These are phyloP conservation scores for Porites lobata DNA, from an alignment of 92 coral and sea anemone species.

Conservation along the genomic window DNA sequence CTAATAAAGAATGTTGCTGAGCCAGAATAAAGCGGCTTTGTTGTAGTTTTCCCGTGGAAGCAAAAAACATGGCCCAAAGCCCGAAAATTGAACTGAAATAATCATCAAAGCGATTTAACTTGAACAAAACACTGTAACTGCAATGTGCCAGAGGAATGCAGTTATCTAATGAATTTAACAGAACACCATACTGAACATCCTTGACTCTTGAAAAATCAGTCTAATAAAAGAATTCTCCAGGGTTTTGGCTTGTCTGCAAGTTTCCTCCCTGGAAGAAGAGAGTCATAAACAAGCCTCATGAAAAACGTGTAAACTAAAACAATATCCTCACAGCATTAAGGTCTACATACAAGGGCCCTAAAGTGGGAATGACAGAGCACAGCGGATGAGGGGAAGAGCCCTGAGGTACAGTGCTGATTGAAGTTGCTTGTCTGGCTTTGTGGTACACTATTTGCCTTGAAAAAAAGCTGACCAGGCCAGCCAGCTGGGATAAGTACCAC, in stretches of 20 bases:
- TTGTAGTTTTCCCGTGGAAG: conserved; percentile 72
- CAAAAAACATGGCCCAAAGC: conserved; percentile 70
- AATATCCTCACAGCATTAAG: conserved; percentile 49
- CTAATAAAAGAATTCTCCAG: conserved; percentile 3
- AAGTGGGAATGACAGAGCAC: background rate
- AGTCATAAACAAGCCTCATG: conserved; percentile 14
- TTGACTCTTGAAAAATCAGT: conserved; percentile 29
- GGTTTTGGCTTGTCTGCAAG: no score
- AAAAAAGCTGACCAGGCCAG: conserved; percentile 60
- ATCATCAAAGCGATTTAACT: conserved; percentile 48
- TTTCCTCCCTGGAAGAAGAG: conserved; percentile 2
- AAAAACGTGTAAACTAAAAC: conserved; percentile 19
- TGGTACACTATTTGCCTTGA: conserved; percentile 47
- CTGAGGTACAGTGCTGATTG: conserved; percentile 17
- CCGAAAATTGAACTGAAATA: conserved; percentile 63
- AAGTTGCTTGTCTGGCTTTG: conserved; percentile 21
- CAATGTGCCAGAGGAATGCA: conserved; percentile 60
- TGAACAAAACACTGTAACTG: conserved; percentile 65
- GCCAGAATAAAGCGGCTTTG: conserved; percentile 64
- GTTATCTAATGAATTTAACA: conserved; percentile 35
- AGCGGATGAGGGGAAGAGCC: background rate
- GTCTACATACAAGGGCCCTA: background rate
- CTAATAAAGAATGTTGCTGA: conserved; percentile 60
- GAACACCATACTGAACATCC: conserved; percentile 54
- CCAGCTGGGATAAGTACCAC: conserved; percentile 44